Base-by-base conservation (phyloP, 1,140 invertebrate species). In the Pteromalus puparum region DNA sequence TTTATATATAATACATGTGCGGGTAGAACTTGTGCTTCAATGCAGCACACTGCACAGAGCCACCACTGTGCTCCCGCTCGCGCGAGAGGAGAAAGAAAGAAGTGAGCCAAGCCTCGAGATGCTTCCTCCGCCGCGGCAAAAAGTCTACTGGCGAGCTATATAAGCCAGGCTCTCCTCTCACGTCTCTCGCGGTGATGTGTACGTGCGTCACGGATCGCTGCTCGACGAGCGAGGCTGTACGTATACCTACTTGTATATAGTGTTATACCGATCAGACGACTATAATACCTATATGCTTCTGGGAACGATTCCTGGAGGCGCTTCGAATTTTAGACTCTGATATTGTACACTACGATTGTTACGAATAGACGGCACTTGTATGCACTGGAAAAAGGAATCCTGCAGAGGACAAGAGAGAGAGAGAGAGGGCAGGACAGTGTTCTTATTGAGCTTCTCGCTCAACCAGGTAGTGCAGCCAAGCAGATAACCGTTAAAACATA, bases 151-250 rank as follows among this genome's bases (percentile, higher is more conserved):
- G 2, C 53, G 53, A 21, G 53, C 53, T 3, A 13, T 13, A n/a
- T n/a, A n/a, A n/a, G n/a, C n/a, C 30, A 34, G 30, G 30, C 26
- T 28, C 67, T 28, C 67, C 67, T 70, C 26, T 70, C 67, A 18
- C 67, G 24, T 6, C 12, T 70, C 26, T 13, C 24, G 18, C 5
- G 68, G 0, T n/a, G 24, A 13, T 70, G 15, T 70, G 26, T 70
- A 70, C 68, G 28, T 70, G 68, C 68, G 68, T 70, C 68, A 70
- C 15, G 68, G 24, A 70, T 70, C 28, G 68, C 68, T 70, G 65
- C 21, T 18, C 61, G n/a, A 65, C 61, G 61, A 65, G 61, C 61
- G 18, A 65, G 61, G 61, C 61, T 21, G 61, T 70, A 9, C 24
- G 26, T 70, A 70, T 70, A 70, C 26, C 24, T 30, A 28, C 38